Base-by-base conservation (phyloP, 2,797 vertebrate genomes). In the Myotis myotis region DNA sequence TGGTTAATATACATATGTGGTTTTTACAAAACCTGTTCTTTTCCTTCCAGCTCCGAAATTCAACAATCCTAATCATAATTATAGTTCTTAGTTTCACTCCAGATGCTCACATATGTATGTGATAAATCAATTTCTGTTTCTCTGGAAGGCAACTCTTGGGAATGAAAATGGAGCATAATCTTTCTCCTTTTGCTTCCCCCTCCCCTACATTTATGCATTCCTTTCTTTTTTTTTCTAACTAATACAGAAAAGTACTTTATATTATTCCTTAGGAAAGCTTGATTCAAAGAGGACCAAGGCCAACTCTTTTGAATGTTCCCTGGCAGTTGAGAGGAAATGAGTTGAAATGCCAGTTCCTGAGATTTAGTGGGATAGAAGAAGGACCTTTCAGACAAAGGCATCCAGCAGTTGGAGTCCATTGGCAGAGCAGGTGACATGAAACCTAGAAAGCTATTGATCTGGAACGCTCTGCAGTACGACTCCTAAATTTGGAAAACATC, bases 61-160 rank as follows among this genome's bases (percentile, higher is more conserved):
- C 78, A 96, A 49, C 30, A 66, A 30, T 84, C 86, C 76, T 55
- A 55, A 95, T 87, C 53, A 23, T 68, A 93, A 87, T 79, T 85
- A 38, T 57, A 86, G 74, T 87, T 83, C 49, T 91, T 70, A 66
- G 64, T 87, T 95, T 83, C 30, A 33, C 20, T 88, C 53, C 93
- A 93, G 92, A 91, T 86, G 53, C 81, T 91, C 41, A 90, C 72
- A 87, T 91, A 74, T 93, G 81, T 88, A 62, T 90, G 75, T 78
- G 53, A 92, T 94, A 94, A 96, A 93, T 91, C 82, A 95, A 38
- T 79, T 95, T 93, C n/a, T 91, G n/a, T 96, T 92, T 96, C 74
- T 83, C n/a, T 87, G 72, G 76, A 93, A 87, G n/a, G 53, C 64
- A 89, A 44, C 62, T 79, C 84, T 87, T 89, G 83, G 86, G 90